Base-by-base conservation (phyloP, 2,888 invertebrate species). In the Lasioglossum calceatum region DNA sequence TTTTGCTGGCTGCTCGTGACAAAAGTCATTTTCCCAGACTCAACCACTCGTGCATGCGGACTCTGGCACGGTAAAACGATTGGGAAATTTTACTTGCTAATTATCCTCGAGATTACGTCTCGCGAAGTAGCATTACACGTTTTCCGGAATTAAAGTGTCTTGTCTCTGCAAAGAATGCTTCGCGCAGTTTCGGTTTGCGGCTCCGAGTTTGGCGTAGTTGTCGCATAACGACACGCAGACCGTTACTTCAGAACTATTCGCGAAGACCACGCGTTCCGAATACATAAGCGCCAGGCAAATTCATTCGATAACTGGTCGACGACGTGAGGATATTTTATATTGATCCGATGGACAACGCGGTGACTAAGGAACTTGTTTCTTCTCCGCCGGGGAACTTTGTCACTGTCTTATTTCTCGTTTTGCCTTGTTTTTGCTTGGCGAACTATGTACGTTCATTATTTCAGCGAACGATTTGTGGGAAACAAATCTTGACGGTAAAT, bases 231-330 rank as follows among this genome's bases (percentile, higher is more conserved):
- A 72, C 61, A 4, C 36, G n/a, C 64, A 12, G 50, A 89, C 90
- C 90, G 90, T 90, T 90, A 90, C 75, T 75, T 85, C 81, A 74
- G 73, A 80, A 82, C 84, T 76, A 81, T 88, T 87, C 79, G 78
- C 80, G 75, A 81, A 44, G 76, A 86, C 83, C 80, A 73, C 78
- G 88, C 87, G 90, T 86, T 72, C 89, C 84, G 90, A 90, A 90
- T 90, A 88, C 82, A 54, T 58, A 82, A 90, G 71, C 61, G 32
- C 10, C 58, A 54, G 36, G 61, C 42, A 79, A 82, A 87, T 87
- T 85, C 79, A 87, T 87, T 85, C 85, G 77, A 79, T 75, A 79
- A 77, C 54, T 64, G 76, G 19, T 47, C 19, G 58, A 54, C 50
- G 12, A 23, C 79, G 79, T 75, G 82, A 79, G 44, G 71, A 77